Conservation (phyloP, 2,888 invertebrate species). For the Netelia virgata region DNA sequence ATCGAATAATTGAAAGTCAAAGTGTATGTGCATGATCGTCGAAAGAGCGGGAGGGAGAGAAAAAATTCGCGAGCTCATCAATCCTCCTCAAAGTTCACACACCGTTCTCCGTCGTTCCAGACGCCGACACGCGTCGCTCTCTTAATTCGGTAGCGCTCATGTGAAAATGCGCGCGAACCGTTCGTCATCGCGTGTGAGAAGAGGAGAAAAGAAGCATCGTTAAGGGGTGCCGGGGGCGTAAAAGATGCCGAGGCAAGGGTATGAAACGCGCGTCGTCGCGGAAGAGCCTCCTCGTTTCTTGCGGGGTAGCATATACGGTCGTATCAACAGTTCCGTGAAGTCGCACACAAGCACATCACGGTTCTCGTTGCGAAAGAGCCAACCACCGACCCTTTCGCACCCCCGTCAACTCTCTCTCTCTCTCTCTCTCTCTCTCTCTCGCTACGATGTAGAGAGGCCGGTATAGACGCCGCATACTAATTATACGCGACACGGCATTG, state of each 20-base stretch:
- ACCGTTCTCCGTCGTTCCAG: too few relatives aligned
- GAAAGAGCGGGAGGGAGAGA: too few relatives aligned
- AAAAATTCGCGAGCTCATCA: too few relatives aligned
- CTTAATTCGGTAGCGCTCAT: conserved; percentile 1
- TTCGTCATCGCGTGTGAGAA: conserved; percentile 24
- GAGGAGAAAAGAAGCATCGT: conserved; percentile 52
- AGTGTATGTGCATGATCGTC: conserved; percentile 24
- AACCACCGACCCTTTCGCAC: conserved; percentile 26
- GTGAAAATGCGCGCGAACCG: conserved; percentile 49
- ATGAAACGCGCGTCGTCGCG: conserved; percentile 56
- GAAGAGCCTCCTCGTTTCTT: conserved; percentile 43
- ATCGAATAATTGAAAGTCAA: conserved; percentile 40
- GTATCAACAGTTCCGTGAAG: conserved; percentile 49
- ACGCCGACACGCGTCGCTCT: background rate
- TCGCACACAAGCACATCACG: conserved; percentile 11
- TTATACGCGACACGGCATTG: conserved; percentile 79
- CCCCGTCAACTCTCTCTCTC: conserved; percentile 37
- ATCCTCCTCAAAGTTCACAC: too few relatives aligned
- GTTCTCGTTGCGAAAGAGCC: conserved; percentile 23
- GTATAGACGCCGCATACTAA: conserved; percentile 78
- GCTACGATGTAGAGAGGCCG: conserved; percentile 5
- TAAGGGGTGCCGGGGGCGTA: conserved; percentile 55
- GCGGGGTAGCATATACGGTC: conserved; percentile 34
- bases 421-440: too few relatives aligned
- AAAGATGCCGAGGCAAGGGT: conserved; percentile 37